Percentiles rank a stretch among this genome's conserved stretches.
Evolutionary conservation across 2,797 vertebrate genomes (phyloP).

Genomic region (Yasuhikotakia modesta): DNA sequence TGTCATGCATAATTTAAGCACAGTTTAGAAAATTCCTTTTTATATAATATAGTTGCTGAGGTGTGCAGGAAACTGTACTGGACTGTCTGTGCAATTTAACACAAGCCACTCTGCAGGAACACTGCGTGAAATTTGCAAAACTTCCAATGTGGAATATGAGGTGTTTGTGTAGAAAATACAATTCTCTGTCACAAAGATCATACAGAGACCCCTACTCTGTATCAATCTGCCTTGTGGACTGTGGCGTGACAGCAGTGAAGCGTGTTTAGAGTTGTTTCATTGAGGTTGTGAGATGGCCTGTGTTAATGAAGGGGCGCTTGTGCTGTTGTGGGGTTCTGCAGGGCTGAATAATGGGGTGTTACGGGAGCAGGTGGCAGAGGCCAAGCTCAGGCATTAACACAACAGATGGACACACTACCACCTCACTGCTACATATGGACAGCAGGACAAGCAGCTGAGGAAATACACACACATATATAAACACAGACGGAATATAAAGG

Average conservation of each 20-base stretch:
- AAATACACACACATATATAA: conserved; percentile 26
- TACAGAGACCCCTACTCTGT: not conserved
- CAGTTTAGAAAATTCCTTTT: not conserved
- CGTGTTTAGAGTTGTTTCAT: conserved; percentile 8
- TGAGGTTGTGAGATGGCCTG: not conserved
- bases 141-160: no score
- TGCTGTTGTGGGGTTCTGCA: not conserved
- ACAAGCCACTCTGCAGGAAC: no score
- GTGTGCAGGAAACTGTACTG: no score
- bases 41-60: no score
- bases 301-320: conserved; percentile 11
- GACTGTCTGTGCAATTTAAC: no score
- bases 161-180: no score
- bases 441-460: conserved; percentile 72
- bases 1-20: no score
- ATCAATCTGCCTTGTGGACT: not conserved
- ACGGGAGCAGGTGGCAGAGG: conserved; percentile 79
- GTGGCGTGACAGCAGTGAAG: not conserved
- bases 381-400: conserved; percentile 73
- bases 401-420: conserved; percentile 81
- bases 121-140: no score
- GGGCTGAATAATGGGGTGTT: conserved; percentile 76
- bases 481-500: conserved; percentile 13
- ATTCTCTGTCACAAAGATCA: no score
- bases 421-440: conserved; percentile 76